phyloP scores from a whole-genome alignment of 2,797 vertebrate species.

The Parambassis ranga region DNA sequence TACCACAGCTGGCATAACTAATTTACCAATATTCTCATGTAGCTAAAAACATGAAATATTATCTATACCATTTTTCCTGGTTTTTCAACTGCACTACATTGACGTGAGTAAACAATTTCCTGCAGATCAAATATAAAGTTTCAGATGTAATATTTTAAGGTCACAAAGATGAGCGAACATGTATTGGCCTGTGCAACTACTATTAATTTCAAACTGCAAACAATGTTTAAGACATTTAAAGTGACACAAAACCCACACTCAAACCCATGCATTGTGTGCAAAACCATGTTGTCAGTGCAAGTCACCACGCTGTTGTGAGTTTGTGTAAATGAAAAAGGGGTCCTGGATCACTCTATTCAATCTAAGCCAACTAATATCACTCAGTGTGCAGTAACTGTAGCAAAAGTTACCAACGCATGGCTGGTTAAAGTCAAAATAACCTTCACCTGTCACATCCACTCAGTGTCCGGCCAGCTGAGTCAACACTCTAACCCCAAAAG shows the following conservation, averaged over 20 bases:
- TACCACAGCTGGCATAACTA: too few relatives aligned
- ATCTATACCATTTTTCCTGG: too few relatives aligned
- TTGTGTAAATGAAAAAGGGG: slow-evolving; percentile 48
- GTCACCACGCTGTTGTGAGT: slow-evolving; percentile 47
- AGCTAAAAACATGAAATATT: too few relatives aligned
- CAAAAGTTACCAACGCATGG: slow-evolving; percentile 17
- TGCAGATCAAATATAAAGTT: too few relatives aligned
- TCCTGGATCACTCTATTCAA: slow-evolving; percentile 62
- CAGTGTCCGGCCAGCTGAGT: slow-evolving; percentile 14
- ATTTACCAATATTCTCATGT: too few relatives aligned
- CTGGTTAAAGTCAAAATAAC: slow-evolving; percentile 25
- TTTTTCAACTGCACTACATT: too few relatives aligned
- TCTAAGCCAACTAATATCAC: neutral
- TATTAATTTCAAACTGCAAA: too few relatives aligned
- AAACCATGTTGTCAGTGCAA: slow-evolving; percentile 53
- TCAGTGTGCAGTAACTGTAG: neutral
- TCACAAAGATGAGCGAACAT: too few relatives aligned
- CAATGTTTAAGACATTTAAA: slow-evolving; percentile 4
- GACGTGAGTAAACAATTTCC: too few relatives aligned
- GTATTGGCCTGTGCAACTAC: too few relatives aligned
- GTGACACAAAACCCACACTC: slow-evolving; percentile 32
- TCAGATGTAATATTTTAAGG: too few relatives aligned
- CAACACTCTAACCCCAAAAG: neutral
- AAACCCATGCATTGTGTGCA: slow-evolving; percentile 56
- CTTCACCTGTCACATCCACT: slow-evolving; percentile 46